Conservation (phyloP, 2,113 vertebrate genomes). For the Pelusios castaneus region DNA sequence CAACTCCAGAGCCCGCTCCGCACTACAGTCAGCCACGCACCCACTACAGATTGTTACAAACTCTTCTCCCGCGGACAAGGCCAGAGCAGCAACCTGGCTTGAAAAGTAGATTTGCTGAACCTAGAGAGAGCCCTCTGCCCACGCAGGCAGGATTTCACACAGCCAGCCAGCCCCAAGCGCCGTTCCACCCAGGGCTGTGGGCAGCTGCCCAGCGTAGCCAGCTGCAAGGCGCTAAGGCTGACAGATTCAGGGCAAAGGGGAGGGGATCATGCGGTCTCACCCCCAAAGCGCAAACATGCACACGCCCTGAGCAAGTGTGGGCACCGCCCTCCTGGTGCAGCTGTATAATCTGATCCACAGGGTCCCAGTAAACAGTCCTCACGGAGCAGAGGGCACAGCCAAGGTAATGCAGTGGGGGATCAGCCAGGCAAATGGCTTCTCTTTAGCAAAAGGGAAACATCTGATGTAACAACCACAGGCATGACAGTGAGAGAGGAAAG, state of each 20-base stretch:
- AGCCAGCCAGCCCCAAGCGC: not conserved
- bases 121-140: not conserved
- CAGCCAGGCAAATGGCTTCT: not conserved
- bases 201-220: not conserved
- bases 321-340: not conserved
- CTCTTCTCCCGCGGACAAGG: not conserved
- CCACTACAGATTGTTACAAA: not conserved
- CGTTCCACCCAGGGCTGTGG: no score
- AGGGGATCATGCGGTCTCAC: not conserved
- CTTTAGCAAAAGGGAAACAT: not conserved
- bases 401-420: not conserved
- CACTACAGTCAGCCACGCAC: not conserved
- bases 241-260: not conserved
- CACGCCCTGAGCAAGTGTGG: not conserved
- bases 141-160: not conserved
- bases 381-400: not conserved
- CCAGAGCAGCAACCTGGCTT: not conserved
- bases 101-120: not conserved
- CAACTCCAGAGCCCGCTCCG: not conserved
- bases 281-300: not conserved
- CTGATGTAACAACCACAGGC: not conserved
- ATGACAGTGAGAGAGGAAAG: no score
- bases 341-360: not conserved
- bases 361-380: not conserved
- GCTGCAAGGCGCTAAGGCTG: not conserved